Base-by-base conservation (phyloP, 2,888 invertebrate species). In the Chironomus riparius region DNA sequence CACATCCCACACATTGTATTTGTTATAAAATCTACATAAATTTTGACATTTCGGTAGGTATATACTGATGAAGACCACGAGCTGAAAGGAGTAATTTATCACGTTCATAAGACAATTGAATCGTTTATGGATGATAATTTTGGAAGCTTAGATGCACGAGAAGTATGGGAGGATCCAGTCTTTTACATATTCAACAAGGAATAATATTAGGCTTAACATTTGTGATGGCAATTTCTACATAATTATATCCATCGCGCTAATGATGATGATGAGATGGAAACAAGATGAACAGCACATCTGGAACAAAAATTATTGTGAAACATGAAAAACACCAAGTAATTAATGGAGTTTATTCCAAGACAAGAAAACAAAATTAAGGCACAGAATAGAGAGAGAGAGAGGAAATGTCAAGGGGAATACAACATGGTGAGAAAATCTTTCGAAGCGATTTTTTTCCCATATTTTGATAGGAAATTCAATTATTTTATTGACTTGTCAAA, bases 61-160 rank as follows among this genome's bases (percentile, higher is more conserved):
- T 96, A 96, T 82, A 92, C 95, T 0, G 95, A 95, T 82, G 94
- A 94, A 82, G 91, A 90, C 47, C 94, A 95, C 82, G 85, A 87
- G 65, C 89, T 95, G 80, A 86, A 87, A 77, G 89, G 91, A 70
- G 91, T 93, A 0, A 86, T 88, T 71, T 86, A 90, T 76, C 95
- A 96, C 82, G 87, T 95, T 76, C 93, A 93, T 85, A 90, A 89
- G 80, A 90, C 93, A 10, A 90, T 95, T 87, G 94, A 95, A 83
- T 89, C 91, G 81, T 95, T 94, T 85, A 90, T 95, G 81, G 91
- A 92, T 82, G 92, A 94, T 77, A 92, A 92, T 81, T 93, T 94
- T 81, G 92, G 90, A 0, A 89, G 89, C 0, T 86, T 89, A 21
- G 90, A 91, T 74, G 48, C 68, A 38, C 62, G 62, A 3, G 74